Evolutionary conservation across 2,888 invertebrate species (phyloP).

Genomic region (Beris chalybata): DNA sequence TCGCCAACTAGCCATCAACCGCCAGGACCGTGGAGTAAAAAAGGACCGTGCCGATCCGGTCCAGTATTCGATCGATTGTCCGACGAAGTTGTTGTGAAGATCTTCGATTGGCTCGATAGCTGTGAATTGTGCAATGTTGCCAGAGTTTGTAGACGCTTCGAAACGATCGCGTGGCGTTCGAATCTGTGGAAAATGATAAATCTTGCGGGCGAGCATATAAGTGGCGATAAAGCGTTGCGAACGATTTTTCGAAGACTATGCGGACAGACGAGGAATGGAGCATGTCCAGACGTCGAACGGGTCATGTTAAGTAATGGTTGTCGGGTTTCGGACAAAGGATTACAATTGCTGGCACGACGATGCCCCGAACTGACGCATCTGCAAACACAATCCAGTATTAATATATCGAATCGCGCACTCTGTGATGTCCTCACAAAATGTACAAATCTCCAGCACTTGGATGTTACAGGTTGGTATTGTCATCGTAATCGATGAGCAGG

Average conservation of each 20-base stretch:
- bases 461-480: constrained; percentile 70
- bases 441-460: constrained; percentile 79
- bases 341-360: constrained; percentile 73
- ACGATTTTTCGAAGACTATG: constrained; percentile 66
- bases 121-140: constrained; percentile 74
- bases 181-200: constrained; percentile 71
- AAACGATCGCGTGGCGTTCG: constrained; percentile 77
- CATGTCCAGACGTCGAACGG: constrained; percentile 68
- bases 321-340: constrained; percentile 75
- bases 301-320: constrained; percentile 70
- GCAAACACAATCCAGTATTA: constrained; percentile 74
- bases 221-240: constrained; percentile 68
- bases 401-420: constrained; percentile 75
- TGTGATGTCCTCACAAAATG: constrained; percentile 79
- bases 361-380: constrained; percentile 82
- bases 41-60: constrained; percentile 52
- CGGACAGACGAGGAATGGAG: constrained; percentile 67
- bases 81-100: constrained; percentile 69
- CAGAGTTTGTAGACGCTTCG: constrained; percentile 75
- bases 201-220: constrained; percentile 61
- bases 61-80: constrained; percentile 65
- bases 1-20: constrained; percentile 55
- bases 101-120: constrained; percentile 71
- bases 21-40: constrained; percentile 55
- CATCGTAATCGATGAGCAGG: neutral